Conservation (phyloP, 2,113 vertebrate species). For the Rafetus swinhoei region DNA sequence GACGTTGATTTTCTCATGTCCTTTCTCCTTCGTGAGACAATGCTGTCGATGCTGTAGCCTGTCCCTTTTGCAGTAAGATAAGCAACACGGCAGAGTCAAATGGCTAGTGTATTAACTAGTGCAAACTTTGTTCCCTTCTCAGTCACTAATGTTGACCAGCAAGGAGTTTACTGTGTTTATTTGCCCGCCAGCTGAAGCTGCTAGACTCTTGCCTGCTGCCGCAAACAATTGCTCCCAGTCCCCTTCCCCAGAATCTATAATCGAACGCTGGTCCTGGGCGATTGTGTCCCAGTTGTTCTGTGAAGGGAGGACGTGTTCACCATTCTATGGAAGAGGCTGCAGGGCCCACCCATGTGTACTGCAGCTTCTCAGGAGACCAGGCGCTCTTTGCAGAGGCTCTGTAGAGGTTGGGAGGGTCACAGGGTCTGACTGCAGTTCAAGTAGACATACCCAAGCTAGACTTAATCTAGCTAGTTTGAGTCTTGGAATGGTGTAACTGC, state of each 20-base stretch:
- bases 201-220: not conserved
- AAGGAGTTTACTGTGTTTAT: not conserved
- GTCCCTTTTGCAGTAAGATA: not conserved
- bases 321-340: not conserved
- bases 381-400: not conserved
- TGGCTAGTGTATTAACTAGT: not conserved
- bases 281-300: not conserved
- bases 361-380: not conserved
- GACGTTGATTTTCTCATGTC: not conserved
- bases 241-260: not conserved
- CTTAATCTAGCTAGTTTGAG: not conserved
- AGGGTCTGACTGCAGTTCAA: not conserved
- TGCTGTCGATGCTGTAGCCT: not conserved
- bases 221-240: not conserved
- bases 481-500: not conserved
- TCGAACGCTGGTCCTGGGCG: not conserved
- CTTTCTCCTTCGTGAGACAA: conserved; percentile 21
- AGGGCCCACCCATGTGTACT: not conserved
- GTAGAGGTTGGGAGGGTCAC: not conserved
- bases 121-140: not conserved
- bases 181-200: not conserved
- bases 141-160: not conserved
- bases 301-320: not conserved
- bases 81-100: not conserved
- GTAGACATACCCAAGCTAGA: not conserved